Conservation (phyloP, 2,888 invertebrate species). For the Acrobasis repandana region DNA sequence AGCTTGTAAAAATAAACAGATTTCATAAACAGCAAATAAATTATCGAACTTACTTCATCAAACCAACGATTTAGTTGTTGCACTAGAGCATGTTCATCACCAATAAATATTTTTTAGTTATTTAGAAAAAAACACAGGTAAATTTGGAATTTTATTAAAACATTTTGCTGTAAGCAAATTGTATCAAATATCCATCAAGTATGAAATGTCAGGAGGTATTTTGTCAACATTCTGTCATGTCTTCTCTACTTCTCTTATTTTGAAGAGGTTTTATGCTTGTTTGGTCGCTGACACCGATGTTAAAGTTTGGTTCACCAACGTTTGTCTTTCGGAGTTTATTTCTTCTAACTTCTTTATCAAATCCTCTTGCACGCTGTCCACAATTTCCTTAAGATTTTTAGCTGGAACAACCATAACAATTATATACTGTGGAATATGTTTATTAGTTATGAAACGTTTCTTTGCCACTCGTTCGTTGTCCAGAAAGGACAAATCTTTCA, state of each 20-base stretch:
- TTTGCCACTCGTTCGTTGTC: too few species aligned
- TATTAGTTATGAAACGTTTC: too few species aligned
- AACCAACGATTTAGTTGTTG: constrained; percentile 1
- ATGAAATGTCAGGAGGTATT: constrained; percentile 18
- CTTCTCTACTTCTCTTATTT: constrained; percentile 1
- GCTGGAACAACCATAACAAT: constrained; percentile 48
- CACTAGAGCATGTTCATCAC: constrained; percentile 3
- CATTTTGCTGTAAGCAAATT: constrained; percentile 6
- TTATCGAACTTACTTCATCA: constrained; percentile 10
- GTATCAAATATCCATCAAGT: constrained; percentile 37
- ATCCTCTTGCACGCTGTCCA: constrained; percentile 75
- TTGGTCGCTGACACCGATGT: constrained; percentile 33
- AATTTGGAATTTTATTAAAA: constrained; percentile 15
- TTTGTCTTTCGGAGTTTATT: constrained; percentile 56
- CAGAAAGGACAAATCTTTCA: too few species aligned
- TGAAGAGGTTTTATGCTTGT: constrained; percentile 16
- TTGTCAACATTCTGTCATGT: neutral
- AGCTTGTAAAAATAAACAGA: too few species aligned
- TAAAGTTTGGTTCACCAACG: constrained; percentile 25
- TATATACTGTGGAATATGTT: neutral
- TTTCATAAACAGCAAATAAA: neutral
- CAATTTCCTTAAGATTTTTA: constrained; percentile 73
- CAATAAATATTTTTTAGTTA: constrained; percentile 8
- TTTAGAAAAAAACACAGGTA: neutral
- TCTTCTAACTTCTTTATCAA: constrained; percentile 69